Conservation (phyloP, 2,113 vertebrate species). For the Nyctereutes procyonoides region DNA sequence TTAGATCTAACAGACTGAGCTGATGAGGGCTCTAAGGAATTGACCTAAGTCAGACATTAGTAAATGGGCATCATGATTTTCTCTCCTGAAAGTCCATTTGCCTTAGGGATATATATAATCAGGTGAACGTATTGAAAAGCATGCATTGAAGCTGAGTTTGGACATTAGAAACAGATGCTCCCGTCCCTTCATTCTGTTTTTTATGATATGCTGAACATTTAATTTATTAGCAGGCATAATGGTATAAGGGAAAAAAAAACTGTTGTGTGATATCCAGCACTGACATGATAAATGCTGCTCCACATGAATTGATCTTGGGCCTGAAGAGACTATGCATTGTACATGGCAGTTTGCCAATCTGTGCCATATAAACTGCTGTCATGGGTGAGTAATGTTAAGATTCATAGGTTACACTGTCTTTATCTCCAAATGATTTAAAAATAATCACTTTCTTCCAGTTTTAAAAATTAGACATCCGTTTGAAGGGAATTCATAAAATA, state of each 20-base stretch:
- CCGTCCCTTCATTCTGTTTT: neutral
- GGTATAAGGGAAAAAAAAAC: neutral
- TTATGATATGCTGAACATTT: neutral
- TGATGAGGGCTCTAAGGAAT: neutral
- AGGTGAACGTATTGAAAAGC: neutral
- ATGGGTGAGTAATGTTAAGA: neutral
- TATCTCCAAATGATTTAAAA: constrained; percentile 46
- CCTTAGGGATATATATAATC: neutral
- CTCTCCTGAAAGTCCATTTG: neutral
- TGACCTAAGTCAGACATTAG: neutral
- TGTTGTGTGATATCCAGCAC: neutral
- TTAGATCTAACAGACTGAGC: neutral
- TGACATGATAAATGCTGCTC: neutral
- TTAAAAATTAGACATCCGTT: neutral
- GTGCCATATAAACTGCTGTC: neutral
- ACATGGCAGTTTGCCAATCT: neutral
- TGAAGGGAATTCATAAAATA: constrained; percentile 1
- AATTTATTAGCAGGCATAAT: neutral
- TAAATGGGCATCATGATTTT: neutral
- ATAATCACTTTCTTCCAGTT: neutral
- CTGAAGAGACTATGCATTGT: neutral
- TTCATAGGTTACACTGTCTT: neutral
- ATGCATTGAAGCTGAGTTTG: neutral
- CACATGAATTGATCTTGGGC: neutral
- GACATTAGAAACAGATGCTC: neutral